Base-by-base conservation (phyloP, 2,113 vertebrate genomes). In the Passer montanus region DNA sequence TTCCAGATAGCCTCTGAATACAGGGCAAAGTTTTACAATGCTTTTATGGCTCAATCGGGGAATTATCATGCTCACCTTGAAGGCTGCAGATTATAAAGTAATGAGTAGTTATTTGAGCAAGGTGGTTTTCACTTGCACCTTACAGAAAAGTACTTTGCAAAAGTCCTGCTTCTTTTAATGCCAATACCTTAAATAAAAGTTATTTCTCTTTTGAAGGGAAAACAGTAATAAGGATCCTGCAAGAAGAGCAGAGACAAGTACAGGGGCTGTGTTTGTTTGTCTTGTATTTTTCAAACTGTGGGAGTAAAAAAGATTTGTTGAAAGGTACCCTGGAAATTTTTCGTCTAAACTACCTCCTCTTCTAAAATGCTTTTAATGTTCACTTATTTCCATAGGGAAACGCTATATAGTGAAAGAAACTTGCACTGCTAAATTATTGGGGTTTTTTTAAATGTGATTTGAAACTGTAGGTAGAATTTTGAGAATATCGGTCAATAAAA, bases 11-110 rank as follows among this genome's bases (percentile, higher is more conserved):
- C 19, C 31, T 79, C 74, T 90, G 93, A 66, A 91, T 96, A 90
- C 92, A 97, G 97, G 97, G 93, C 98, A 98, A 97, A 98, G 98
- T 98, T 98, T 98, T 98, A 98, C 97, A 96, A 94, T 90, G 87
- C 76, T 63, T 87, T 98, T 97, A 97, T 96, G 97, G 95, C 97
- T 97, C 93, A 84, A 84, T 78, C 8, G 7, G 50, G 94, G 96
- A 96, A 97, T 96, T 95, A 89, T 75, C 94, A 35, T 92, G 88
- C 94, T 94, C 75, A 89, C 68, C 50, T 97, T 94, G 95, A 84
- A 96, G 91, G 64, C 49, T 76, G 60, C 70, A 97, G 96, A 97
- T 98, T 97, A 89, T 56, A 60, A 89, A 94, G 55, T 92, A 97
- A 98, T 98, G 98, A 98, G 95, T 96, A 95, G 93, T 94, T 97